These are phyloP conservation scores for Drosophila busckii DNA, from an alignment of 1,140 invertebrate genomes.

Conservation along the genomic window DNA sequence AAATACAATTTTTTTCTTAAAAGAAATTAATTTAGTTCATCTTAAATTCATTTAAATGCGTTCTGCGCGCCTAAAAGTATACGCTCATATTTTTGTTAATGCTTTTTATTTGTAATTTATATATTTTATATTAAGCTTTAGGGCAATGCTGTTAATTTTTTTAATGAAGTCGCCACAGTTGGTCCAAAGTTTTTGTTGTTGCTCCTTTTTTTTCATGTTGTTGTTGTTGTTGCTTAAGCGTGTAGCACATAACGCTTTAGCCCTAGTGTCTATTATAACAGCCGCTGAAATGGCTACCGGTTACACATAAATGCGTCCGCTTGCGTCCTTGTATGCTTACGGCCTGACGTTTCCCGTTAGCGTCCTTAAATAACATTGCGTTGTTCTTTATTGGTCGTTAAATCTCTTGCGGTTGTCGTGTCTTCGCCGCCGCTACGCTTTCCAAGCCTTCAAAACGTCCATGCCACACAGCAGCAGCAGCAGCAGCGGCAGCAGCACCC, in stretches of 20 bases:
- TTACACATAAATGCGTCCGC: constrained; percentile 71
- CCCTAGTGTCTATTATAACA: constrained; percentile 68
- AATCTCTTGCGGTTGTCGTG: constrained; percentile 75
- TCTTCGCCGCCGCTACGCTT: constrained; percentile 34
- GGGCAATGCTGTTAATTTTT: too few species aligned
- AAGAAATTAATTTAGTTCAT: too few species aligned
- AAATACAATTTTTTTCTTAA: too few species aligned
- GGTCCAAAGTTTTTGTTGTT: too few species aligned
- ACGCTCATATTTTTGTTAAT: too few species aligned
- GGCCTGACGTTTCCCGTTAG: constrained; percentile 51
- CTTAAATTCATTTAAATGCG: too few species aligned
- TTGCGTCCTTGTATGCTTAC: constrained; percentile 37
- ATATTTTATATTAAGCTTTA: too few species aligned
- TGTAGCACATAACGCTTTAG: too few species aligned
- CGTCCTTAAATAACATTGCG: constrained; percentile 73
- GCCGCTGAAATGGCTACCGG: constrained; percentile 70
- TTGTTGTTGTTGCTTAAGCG: too few species aligned
- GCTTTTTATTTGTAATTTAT: too few species aligned
- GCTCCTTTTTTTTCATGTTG: too few species aligned
- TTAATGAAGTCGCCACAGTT: neutral
- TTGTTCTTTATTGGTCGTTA: constrained; percentile 76
- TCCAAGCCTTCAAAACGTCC: neutral
- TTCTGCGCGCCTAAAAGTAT: too few species aligned
- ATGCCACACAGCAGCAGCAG: constrained; percentile 4
- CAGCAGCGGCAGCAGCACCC: constrained; percentile 3